A percentile compares a stretch with the other conserved stretches of the same genome.
Evolutionary conservation across 2,888 invertebrate genomes (phyloP).

Genomic region (Melangyna quadrimaculata): DNA sequence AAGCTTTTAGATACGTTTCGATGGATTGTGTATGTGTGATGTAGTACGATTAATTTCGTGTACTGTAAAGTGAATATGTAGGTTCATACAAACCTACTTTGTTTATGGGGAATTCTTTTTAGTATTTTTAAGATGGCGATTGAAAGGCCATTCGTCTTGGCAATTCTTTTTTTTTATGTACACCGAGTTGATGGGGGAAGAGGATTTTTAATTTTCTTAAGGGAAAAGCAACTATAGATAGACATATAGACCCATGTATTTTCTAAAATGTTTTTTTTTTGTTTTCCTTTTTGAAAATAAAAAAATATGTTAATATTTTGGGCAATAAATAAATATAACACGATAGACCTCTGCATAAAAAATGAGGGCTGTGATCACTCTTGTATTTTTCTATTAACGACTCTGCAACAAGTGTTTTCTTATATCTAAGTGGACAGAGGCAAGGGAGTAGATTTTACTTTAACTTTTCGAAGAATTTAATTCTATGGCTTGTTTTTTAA

Average conservation of each 20-base stretch:
- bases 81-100: neutral
- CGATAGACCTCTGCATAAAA: neutral
- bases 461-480: too few relatives aligned
- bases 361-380: neutral
- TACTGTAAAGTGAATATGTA: conserved; percentile 8
- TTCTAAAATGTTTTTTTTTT: neutral
- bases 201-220: neutral
- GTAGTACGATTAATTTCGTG: neutral
- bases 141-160: conserved; percentile 41
- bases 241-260: neutral
- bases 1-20: conserved; percentile 41
- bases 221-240: neutral
- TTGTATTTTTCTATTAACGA: too few relatives aligned
- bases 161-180: neutral
- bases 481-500: too few relatives aligned
- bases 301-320: too few relatives aligned
- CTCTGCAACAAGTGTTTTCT: too few relatives aligned
- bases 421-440: too few relatives aligned
- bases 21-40: neutral
- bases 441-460: too few relatives aligned
- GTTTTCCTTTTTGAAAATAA: too few relatives aligned
- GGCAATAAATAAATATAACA: neutral
- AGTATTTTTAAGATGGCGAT: conserved; percentile 34
- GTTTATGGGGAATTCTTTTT: conserved; percentile 28
- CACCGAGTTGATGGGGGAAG: neutral